A percentile compares a stretch with the other conserved stretches of the same genome.
Evolutionary conservation across 2,888 invertebrate species (phyloP).

Genomic region (Exephanes ischioxanthus): DNA sequence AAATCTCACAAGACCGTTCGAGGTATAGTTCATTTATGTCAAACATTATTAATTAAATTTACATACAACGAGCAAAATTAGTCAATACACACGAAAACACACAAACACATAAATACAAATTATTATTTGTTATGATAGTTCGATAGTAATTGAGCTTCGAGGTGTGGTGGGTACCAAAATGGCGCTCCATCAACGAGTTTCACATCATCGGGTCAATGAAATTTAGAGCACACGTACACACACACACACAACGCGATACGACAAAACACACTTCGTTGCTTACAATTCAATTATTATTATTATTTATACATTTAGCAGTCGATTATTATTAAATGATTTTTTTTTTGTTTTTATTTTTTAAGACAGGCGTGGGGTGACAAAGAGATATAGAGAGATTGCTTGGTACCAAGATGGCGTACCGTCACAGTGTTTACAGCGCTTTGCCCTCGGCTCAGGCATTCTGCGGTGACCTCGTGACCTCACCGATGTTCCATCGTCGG

Average conservation of each 20-base stretch:
- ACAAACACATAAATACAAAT: slow-evolving; percentile 30
- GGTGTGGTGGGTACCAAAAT: slow-evolving; percentile 39
- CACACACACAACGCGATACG: slow-evolving; percentile 51
- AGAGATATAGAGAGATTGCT: slow-evolving; percentile 14
- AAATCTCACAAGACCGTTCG: slow-evolving; percentile 22
- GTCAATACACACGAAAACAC: slow-evolving; percentile 48
- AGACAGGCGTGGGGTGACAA: slow-evolving; percentile 1
- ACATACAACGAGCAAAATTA: slow-evolving; percentile 55
- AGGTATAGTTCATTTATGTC: slow-evolving; percentile 41
- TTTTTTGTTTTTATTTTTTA: slow-evolving; percentile 40
- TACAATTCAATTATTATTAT: slow-evolving; percentile 51
- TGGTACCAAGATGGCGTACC: slow-evolving; percentile 86
- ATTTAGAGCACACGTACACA: slow-evolving; percentile 34
- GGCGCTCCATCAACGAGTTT: slow-evolving; percentile 43
- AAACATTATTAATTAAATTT: slow-evolving; percentile 50
- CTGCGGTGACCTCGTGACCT: slow-evolving; percentile 84
- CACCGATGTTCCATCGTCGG: slow-evolving; percentile 84
- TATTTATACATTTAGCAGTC: slow-evolving; percentile 14
- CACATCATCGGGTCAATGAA: slow-evolving; percentile 34
- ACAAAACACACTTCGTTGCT: slow-evolving; percentile 54
- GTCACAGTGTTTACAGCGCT: slow-evolving; percentile 97
- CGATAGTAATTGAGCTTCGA: slow-evolving; percentile 38
- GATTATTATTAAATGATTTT: slow-evolving; percentile 39
- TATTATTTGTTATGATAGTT: slow-evolving; percentile 64
- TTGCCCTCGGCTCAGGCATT: slow-evolving; percentile 92